Evolutionary conservation across 1,140 invertebrate genomes (phyloP).

Genomic region (Eubasilissa regina): DNA sequence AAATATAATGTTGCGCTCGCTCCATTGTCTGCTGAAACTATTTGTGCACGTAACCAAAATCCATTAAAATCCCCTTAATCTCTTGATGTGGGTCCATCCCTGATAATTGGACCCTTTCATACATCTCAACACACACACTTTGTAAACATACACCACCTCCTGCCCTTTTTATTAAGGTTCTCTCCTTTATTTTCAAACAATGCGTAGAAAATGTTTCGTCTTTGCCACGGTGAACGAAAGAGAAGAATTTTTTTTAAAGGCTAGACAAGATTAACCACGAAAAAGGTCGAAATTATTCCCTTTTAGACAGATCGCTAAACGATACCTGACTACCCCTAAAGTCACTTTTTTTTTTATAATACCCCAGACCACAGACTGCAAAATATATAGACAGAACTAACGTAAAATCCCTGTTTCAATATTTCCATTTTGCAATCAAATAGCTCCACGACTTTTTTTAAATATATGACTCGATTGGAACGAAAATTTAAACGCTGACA

Average conservation of each 20-base stretch:
- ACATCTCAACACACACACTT: neutral
- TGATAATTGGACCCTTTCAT: neutral
- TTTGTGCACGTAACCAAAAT: neutral
- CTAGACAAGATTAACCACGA: conserved; percentile 7
- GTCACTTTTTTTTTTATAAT: too few species aligned
- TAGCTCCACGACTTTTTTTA: too few species aligned
- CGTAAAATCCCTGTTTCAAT: too few species aligned
- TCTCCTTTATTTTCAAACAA: conserved; percentile 12
- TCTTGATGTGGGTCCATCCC: conserved; percentile 4
- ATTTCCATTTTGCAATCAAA: too few species aligned
- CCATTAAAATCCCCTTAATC: conserved; percentile 15
- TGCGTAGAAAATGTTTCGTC: neutral
- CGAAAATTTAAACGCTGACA: too few species aligned
- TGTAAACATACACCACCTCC: conserved; percentile 5
- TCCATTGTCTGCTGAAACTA: conserved; percentile 6
- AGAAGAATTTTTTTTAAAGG: neutral
- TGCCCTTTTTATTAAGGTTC: neutral
- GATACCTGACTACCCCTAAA: too few species aligned
- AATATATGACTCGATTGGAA: too few species aligned
- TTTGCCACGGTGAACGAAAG: neutral
- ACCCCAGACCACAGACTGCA: too few species aligned
- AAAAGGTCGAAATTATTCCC: conserved; percentile 2
- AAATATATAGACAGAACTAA: too few species aligned
- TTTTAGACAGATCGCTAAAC: neutral
- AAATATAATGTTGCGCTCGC: neutral